Conservation (phyloP, 2,797 vertebrate species). For the Dermochelys coriacea region DNA sequence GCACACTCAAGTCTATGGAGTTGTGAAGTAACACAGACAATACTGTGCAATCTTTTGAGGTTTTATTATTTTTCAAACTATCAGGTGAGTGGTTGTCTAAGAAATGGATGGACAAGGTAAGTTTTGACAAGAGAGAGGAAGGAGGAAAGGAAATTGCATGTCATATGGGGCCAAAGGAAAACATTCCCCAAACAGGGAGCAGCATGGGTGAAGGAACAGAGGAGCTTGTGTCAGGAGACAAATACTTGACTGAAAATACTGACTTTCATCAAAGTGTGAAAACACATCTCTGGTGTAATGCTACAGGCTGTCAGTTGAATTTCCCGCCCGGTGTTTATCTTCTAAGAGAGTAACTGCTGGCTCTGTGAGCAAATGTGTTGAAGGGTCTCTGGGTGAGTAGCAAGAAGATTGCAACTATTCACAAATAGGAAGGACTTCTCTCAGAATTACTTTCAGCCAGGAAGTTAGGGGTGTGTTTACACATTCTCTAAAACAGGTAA, state of each 20-base stretch:
- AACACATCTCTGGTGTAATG: background rate
- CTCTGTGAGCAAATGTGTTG: accelerated
- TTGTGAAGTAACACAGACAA: background rate
- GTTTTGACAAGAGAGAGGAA: background rate
- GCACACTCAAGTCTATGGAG: background rate
- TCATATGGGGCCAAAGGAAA: background rate
- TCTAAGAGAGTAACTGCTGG: background rate
- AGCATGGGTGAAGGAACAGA: background rate
- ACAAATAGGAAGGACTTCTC: background rate
- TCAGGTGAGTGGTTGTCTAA: background rate
- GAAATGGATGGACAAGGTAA: background rate
- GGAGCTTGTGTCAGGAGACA: background rate
- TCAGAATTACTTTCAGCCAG: background rate
- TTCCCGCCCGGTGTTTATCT: background rate
- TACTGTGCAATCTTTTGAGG: background rate
- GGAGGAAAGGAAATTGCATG: background rate
- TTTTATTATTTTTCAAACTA: background rate
- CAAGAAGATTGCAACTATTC: background rate
- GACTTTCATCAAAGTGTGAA: background rate
- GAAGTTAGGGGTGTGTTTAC: background rate
- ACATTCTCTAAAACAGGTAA: background rate
- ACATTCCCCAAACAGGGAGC: background rate
- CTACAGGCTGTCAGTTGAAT: background rate
- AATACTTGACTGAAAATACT: background rate
- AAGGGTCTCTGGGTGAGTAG: background rate